Base-by-base conservation (phyloP, 2,113 vertebrate species). In the Sander lucioperca region DNA sequence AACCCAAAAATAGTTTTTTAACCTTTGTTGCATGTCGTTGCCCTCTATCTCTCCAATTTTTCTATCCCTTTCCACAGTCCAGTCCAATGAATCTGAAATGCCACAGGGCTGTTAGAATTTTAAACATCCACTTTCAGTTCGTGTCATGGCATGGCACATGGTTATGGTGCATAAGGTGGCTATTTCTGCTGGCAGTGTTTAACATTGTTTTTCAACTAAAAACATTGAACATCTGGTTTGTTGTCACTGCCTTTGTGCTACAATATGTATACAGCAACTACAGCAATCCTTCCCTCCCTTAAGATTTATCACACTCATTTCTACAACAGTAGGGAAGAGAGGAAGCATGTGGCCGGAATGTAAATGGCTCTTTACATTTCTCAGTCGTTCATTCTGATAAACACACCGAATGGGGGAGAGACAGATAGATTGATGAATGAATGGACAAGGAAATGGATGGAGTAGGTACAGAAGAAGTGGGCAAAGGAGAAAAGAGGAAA, bases 281-380 rank as follows among this genome's bases (percentile, higher is more conserved):
- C 6, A 73, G 63, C 59, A 3, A 21, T 5, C 10, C 70, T 47
- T 69, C 63, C 25, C 58, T 23, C 43, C 64, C 56, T 69, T 47
- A 84, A 86, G 87, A 89, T 91, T 78, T 85, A 91, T 92, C 56
- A 30, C 74, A 56, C 51, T 85, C 86, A 85, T 91, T 91, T 88
- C 56, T 82, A 85, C 74, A n/a, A 69, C 53, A 56, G 66, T 51
- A 56, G 43, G 72, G 65, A 77, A 48, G 67, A 67, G 50, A 68
- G 47, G 61, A 74, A 67, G 72, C 56, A 27, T 75, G 82, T 80
- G 89, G 47, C 43, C 61, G n/a, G 86, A 89, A 89, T 91, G 82
- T 59, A 16, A 84, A 92, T 89, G 80, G 61, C 75, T 58, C 23
- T 33, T 23, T 67, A 77, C 62, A 43, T 81, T 53, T 77, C 58